Evolutionary conservation across 2,113 vertebrate genomes (phyloP).

Genomic region (Prionailurus viverrinus): DNA sequence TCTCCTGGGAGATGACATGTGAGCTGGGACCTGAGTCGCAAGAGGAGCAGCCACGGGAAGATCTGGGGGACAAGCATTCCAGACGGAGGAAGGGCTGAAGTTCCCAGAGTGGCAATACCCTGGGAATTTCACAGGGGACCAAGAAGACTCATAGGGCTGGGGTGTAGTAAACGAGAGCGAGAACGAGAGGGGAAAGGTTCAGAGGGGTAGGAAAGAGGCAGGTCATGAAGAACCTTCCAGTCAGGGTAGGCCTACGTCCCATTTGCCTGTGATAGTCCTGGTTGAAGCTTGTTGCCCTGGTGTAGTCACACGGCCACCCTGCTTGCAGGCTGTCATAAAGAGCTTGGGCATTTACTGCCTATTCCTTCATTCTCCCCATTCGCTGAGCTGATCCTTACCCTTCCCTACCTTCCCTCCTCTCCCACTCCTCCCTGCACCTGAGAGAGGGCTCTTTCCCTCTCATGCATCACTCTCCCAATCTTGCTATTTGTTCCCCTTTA

Average conservation of each 20-base stretch:
- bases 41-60: neutral
- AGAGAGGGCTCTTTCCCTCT: neutral
- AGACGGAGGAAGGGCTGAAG: neutral
- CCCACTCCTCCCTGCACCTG: neutral
- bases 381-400: neutral
- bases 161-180: neutral
- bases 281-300: neutral
- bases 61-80: neutral
- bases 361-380: neutral
- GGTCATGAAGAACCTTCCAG: neutral
- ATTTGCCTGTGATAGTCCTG: neutral
- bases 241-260: neutral
- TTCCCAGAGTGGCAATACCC: neutral
- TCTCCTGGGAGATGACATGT: neutral
- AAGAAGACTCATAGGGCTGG: neutral
- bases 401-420: no score
- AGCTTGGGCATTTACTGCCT: neutral
- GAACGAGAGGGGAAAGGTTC: neutral
- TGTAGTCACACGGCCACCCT: no score
- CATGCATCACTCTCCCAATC: neutral
- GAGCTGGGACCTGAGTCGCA: neutral
- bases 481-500: neutral
- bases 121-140: neutral
- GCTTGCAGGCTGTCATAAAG: no score
- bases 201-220: neutral